Evolutionary conservation across 2,113 vertebrate species (phyloP).

Genomic region (Picathartes gymnocephalus): DNA sequence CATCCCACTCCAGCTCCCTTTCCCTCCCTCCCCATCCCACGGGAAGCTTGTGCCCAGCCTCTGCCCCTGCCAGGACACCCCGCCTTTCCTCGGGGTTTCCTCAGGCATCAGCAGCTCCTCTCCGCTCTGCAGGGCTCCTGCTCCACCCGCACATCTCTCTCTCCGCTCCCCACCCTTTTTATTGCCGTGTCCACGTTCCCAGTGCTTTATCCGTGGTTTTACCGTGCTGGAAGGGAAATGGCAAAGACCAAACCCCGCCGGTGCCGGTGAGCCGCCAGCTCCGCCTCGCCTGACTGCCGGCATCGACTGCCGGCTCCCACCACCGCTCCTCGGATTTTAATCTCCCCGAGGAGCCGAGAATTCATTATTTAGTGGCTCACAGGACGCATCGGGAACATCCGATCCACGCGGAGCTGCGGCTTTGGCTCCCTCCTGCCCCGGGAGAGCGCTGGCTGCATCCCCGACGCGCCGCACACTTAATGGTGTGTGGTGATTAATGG

Average conservation of each 20-base stretch:
- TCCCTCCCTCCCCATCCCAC: fast-evolving
- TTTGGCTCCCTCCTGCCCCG: neutral
- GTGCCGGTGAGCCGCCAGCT: fast-evolving
- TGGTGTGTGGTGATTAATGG: neutral
- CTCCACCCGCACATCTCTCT: neutral
- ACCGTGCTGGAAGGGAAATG: neutral
- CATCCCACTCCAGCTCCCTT: neutral
- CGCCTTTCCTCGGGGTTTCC: neutral
- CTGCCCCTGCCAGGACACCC: neutral
- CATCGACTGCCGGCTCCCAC: fast-evolving
- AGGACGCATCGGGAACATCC: fast-evolving
- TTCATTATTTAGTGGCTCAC: neutral
- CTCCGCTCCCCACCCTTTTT: fast-evolving
- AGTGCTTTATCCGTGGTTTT: fast-evolving
- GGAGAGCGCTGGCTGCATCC: neutral
- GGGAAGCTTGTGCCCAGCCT: fast-evolving
- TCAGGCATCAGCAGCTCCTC: neutral
- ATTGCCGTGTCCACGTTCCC: fast-evolving
- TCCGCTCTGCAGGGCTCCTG: neutral
- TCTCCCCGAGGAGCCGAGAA: neutral
- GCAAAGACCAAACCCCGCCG: fast-evolving
- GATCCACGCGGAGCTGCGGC: neutral
- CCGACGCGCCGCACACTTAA: fast-evolving
- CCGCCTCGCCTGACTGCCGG: fast-evolving
- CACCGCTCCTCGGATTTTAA: fast-evolving